Evolutionary conservation across 2,888 invertebrate genomes (phyloP).

Genomic region (Dendrolimus pini): DNA sequence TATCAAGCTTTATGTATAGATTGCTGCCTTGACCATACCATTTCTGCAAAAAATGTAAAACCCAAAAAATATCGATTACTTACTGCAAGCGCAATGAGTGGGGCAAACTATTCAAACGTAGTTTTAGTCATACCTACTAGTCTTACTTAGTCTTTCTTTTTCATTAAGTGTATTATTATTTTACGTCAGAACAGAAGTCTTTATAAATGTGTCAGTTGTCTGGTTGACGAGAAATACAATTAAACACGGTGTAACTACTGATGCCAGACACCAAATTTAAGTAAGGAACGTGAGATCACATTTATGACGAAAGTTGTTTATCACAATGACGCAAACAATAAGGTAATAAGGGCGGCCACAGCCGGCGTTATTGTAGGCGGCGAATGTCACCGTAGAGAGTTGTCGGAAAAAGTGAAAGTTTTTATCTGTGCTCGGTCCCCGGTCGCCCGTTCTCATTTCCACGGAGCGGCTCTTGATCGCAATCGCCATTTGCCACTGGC

Average conservation of each 20-base stretch:
- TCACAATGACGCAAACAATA: constrained; percentile 57
- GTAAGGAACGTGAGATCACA: constrained; percentile 11
- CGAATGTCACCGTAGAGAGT: constrained; percentile 58
- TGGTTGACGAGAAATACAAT: not conserved
- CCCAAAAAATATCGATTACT: not conserved
- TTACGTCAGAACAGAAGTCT: not conserved
- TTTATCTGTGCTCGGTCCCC: constrained; percentile 62
- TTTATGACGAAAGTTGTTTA: constrained; percentile 47
- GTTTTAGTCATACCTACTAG: no score
- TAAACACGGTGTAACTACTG: not conserved
- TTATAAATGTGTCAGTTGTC: not conserved
- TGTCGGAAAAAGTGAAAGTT: constrained; percentile 70
- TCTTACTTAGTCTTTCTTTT: no score
- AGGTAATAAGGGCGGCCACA: constrained; percentile 54
- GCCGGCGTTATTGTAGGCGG: constrained; percentile 52
- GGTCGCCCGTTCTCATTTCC: constrained; percentile 64
- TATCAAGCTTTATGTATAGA: no score
- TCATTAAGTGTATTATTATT: not conserved
- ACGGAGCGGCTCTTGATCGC: constrained; percentile 57
- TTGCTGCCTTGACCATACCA: not conserved
- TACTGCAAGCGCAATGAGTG: no score
- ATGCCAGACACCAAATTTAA: not conserved
- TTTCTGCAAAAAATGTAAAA: not conserved
- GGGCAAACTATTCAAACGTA: no score
- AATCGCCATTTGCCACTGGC: constrained; percentile 30